Conservation (phyloP, 2,113 vertebrate genomes). For the Indicator maculatus region DNA sequence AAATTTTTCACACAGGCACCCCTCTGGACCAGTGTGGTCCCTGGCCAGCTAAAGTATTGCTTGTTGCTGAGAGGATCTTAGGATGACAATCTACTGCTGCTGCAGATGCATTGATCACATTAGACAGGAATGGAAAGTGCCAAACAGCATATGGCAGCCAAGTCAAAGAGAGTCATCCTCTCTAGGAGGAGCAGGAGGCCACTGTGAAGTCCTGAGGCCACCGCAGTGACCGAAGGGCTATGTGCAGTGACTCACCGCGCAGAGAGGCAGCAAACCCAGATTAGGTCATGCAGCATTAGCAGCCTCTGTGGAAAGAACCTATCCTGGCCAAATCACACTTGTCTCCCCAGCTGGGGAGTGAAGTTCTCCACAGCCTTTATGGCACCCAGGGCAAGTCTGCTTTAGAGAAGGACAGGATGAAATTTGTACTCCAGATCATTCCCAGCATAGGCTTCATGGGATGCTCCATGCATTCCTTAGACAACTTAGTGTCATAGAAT, state of each 20-base stretch:
- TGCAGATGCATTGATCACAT: neutral
- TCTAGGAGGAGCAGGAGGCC: slow-evolving; percentile 15
- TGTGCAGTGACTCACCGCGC: neutral
- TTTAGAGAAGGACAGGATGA: neutral
- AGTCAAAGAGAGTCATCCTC: neutral
- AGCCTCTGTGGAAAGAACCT: slow-evolving; percentile 56
- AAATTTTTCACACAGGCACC: neutral
- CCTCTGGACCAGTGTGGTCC: neutral
- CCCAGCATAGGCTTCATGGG: neutral
- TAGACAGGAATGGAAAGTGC: neutral
- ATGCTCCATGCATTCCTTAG: neutral
- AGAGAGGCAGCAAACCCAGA: slow-evolving; percentile 38
- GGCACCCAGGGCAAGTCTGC: neutral
- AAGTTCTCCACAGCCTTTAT: neutral
- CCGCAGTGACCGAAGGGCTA: neutral
- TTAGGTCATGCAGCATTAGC: slow-evolving; percentile 54
- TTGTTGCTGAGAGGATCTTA: neutral
- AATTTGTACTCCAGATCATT: neutral
- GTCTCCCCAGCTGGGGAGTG: slow-evolving; percentile 36
- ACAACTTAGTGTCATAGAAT: neutral
- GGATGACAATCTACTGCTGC: neutral
- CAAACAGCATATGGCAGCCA: slow-evolving; percentile 6
- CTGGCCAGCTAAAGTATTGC: neutral
- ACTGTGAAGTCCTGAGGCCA: slow-evolving; percentile 13
- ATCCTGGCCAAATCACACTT: slow-evolving; percentile 3